phyloP scores from a whole-genome alignment of 2,888 invertebrate genomes.

The Drosophila barbarae region DNA sequence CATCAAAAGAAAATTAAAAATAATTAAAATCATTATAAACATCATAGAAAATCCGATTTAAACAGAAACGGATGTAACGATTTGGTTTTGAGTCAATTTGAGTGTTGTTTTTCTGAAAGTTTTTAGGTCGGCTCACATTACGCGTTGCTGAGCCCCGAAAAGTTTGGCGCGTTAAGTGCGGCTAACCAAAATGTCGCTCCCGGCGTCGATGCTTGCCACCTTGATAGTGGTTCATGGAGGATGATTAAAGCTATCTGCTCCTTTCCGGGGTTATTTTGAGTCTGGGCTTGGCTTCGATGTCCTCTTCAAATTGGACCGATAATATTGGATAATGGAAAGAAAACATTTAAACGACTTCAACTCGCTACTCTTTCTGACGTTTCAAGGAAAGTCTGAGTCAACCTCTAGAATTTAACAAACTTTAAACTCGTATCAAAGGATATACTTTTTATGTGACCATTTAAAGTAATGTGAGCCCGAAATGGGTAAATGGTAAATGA shows the following conservation, averaged over 20 bases:
- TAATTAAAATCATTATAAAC: no score
- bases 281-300: neutral
- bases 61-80: neutral
- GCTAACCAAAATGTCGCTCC: conserved; percentile 52
- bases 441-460: neutral
- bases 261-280: neutral
- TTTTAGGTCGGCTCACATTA: neutral
- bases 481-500: neutral
- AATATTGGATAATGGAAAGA: conserved; percentile 15
- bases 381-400: neutral
- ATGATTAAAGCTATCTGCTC: neutral
- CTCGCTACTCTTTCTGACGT: neutral
- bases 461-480: neutral
- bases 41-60: no score
- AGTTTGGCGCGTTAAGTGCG: conserved; percentile 32
- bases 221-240: conserved; percentile 49
- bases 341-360: conserved; percentile 13
- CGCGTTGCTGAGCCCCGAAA: conserved; percentile 18
- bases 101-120: neutral
- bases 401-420: neutral
- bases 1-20: no score
- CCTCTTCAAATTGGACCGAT: neutral
- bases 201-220: conserved; percentile 30
- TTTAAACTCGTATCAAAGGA: no score
- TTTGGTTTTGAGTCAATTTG: neutral